Evolutionary conservation across 2,888 invertebrate genomes (phyloP).

Genomic region (Hipparchia sbordonii): DNA sequence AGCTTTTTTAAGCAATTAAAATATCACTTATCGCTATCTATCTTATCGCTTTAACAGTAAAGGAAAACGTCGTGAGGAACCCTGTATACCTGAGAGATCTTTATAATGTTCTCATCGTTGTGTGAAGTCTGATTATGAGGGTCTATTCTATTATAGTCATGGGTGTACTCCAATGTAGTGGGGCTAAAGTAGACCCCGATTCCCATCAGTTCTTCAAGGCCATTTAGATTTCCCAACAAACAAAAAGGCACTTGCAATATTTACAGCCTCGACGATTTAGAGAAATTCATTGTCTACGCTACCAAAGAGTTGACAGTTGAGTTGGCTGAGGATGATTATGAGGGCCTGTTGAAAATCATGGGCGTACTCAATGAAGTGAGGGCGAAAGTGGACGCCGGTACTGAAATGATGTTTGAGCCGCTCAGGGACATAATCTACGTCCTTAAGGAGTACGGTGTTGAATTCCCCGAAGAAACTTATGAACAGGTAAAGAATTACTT

Average conservation of each 20-base stretch:
- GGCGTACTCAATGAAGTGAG: slow-evolving; percentile 92
- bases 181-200: too few species aligned
- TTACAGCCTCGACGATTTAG: slow-evolving; percentile 88
- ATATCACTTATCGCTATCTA: too few species aligned
- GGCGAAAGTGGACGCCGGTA: slow-evolving; percentile 84
- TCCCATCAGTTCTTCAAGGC: too few species aligned
- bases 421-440: slow-evolving; percentile 93
- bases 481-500: slow-evolving; percentile 83
- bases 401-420: slow-evolving; percentile 95
- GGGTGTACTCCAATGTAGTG: too few species aligned
- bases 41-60: too few species aligned
- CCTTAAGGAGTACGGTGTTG: slow-evolving; percentile 92
- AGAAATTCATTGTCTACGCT: slow-evolving; percentile 89
- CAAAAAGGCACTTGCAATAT: slow-evolving; percentile 7
- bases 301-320: slow-evolving; percentile 87
- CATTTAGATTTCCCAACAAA: background rate
- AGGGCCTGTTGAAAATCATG: slow-evolving; percentile 92
- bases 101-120: too few species aligned
- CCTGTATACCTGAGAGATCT: too few species aligned
- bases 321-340: slow-evolving; percentile 92
- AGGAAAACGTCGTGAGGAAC: too few species aligned
- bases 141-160: too few species aligned
- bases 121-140: too few species aligned
- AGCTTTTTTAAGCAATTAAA: too few species aligned
- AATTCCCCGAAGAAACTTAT: slow-evolving; percentile 90